Evolutionary conservation across 2,888 invertebrate genomes (phyloP).

Genomic region (Lepidochitona cinerea): DNA sequence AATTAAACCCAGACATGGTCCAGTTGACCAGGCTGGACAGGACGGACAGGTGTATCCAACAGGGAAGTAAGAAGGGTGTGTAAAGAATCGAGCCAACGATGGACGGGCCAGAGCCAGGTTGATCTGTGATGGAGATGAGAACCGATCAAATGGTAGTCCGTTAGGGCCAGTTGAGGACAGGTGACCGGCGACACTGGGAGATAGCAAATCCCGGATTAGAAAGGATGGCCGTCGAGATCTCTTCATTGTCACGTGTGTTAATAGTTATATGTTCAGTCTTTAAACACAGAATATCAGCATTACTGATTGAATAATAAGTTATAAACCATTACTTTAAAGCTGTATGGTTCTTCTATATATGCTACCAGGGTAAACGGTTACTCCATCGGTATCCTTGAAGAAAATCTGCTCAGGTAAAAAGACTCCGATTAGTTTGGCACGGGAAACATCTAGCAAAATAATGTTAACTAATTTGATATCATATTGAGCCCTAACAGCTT

Average conservation of each 20-base stretch:
- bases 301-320: too few relatives aligned
- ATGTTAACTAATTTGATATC: too few relatives aligned
- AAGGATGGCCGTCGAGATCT: neutral
- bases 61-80: neutral
- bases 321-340: too few relatives aligned
- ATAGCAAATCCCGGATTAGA: slow-evolving; percentile 1
- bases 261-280: neutral
- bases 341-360: too few relatives aligned
- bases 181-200: neutral
- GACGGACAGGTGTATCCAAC: neutral
- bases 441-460: too few relatives aligned
- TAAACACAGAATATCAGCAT: too few relatives aligned
- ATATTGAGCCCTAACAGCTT: too few relatives aligned
- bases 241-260: neutral
- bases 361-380: too few relatives aligned
- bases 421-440: too few relatives aligned
- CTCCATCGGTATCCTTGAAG: too few relatives aligned
- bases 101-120: neutral
- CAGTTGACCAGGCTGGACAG: neutral
- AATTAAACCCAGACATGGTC: neutral
- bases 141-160: neutral
- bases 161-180: neutral
- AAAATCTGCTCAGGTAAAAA: too few relatives aligned
- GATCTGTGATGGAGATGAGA: neutral
- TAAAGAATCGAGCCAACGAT: neutral